These are phyloP conservation scores for Machimus atricapillus DNA, from an alignment of 2,888 invertebrate genomes.

Conservation along the genomic window DNA sequence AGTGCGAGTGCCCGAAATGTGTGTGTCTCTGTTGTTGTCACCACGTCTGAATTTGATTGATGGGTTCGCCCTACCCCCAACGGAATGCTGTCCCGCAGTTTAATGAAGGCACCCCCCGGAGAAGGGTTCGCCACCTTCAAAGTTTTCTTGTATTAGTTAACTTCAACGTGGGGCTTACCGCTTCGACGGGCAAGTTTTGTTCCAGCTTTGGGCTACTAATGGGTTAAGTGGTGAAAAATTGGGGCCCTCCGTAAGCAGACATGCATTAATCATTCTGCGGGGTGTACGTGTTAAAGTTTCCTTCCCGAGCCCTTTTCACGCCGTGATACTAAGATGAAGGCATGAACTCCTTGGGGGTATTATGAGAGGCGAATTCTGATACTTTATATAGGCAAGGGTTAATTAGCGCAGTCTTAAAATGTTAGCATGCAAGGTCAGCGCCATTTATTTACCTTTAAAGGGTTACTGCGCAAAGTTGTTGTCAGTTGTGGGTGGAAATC, in stretches of 20 bases:
- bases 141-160: background rate
- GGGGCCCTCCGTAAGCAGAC: background rate
- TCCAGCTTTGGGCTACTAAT: background rate
- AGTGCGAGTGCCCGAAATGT: background rate
- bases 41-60: conserved; percentile 43
- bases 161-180: background rate
- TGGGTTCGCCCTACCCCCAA: background rate
- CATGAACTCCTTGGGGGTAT: background rate
- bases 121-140: background rate
- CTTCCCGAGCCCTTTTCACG: background rate
- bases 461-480: background rate
- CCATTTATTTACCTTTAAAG: background rate
- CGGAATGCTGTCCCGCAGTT: background rate
- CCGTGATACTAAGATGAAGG: background rate
- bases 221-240: conserved; percentile 13
- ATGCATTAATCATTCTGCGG: background rate
- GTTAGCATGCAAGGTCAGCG: background rate
- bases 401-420: background rate
- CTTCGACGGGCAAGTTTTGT: background rate
- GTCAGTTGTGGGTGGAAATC: background rate
- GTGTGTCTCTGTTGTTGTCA: background rate
- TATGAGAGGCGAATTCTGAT: background rate
- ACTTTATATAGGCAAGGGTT: background rate
- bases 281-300: background rate
- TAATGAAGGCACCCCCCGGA: background rate